Conservation (phyloP, 1,140 invertebrate species). For the Drosophila suzukii region DNA sequence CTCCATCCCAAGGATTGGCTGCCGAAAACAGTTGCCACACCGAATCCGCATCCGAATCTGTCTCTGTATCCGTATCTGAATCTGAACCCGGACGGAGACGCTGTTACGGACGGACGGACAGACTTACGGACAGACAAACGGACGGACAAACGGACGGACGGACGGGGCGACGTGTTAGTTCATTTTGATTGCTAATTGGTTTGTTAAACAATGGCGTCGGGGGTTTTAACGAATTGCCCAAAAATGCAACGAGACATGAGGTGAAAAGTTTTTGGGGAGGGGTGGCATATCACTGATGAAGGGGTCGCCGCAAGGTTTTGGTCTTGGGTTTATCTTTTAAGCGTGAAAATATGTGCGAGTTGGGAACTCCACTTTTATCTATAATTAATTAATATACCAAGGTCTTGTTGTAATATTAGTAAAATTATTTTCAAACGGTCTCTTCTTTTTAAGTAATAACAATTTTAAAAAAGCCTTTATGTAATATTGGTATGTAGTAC, state of each 20-base stretch:
- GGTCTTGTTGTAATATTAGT: too few species aligned
- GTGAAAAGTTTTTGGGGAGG: conserved; percentile 3
- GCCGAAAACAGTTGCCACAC: conserved; percentile 43
- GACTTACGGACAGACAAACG: neutral
- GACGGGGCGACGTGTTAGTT: conserved; percentile 68
- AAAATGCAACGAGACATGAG: conserved; percentile 64
- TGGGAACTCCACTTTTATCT: too few species aligned
- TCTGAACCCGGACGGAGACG: conserved; percentile 9
- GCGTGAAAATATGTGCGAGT: neutral
- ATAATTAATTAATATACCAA: too few species aligned
- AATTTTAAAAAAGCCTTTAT: too few species aligned
- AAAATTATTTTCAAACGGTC: too few species aligned
- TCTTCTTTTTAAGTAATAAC: too few species aligned
- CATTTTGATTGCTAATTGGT: conserved; percentile 84
- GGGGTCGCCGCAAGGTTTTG: neutral
- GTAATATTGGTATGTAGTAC: too few species aligned
- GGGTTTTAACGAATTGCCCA: conserved; percentile 82
- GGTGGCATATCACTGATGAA: neutral
- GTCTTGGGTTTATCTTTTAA: neutral
- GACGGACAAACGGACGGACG: neutral
- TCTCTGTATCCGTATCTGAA: neutral
- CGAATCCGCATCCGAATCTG: neutral
- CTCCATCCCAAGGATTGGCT: conserved; percentile 51
- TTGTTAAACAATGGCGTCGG: conserved; percentile 81
- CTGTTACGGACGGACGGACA: conserved; percentile 5